These are phyloP conservation scores for Artemia sp. DNA, from an alignment of 2,888 invertebrate genomes.

Conservation along the genomic window DNA sequence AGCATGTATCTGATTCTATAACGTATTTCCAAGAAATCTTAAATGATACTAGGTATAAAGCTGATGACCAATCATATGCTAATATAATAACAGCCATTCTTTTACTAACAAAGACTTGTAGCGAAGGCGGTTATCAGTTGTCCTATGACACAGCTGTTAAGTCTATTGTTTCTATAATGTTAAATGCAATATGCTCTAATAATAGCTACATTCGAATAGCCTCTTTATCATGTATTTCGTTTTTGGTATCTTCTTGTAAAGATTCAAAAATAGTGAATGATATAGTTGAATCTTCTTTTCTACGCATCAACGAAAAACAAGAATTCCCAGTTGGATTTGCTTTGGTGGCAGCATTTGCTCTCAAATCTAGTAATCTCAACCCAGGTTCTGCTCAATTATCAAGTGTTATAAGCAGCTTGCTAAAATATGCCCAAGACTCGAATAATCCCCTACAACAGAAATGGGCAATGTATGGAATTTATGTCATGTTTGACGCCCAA, in stretches of 20 bases:
- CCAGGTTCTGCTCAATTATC: constrained; percentile 1
- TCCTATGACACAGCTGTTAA: constrained; percentile 6
- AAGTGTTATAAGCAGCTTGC: not conserved
- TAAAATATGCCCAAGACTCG: not conserved
- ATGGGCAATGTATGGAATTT: constrained; percentile 89
- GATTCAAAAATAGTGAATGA: not conserved
- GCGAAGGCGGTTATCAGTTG: not conserved
- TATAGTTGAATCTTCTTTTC: not conserved
- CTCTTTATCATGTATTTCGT: not conserved
- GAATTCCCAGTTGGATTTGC: constrained; percentile 9
- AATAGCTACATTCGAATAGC: not conserved
- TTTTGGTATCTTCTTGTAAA: constrained; percentile 3
- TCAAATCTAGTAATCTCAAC: not conserved
- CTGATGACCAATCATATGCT: not conserved
- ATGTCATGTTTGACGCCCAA: constrained; percentile 88
- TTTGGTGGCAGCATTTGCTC: not conserved
- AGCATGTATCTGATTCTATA: constrained; percentile 7
- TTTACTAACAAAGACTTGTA: not conserved
- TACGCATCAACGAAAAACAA: not conserved
- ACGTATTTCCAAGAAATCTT: not conserved
- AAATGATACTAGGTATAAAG: constrained; percentile 2
- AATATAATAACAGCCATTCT: constrained; percentile 10
- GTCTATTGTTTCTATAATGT: not conserved
- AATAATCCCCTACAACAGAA: constrained; percentile 33
- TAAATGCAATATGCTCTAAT: not conserved